Evolutionary conservation across 2,113 vertebrate genomes (phyloP).

Genomic region (Origma solitaria): DNA sequence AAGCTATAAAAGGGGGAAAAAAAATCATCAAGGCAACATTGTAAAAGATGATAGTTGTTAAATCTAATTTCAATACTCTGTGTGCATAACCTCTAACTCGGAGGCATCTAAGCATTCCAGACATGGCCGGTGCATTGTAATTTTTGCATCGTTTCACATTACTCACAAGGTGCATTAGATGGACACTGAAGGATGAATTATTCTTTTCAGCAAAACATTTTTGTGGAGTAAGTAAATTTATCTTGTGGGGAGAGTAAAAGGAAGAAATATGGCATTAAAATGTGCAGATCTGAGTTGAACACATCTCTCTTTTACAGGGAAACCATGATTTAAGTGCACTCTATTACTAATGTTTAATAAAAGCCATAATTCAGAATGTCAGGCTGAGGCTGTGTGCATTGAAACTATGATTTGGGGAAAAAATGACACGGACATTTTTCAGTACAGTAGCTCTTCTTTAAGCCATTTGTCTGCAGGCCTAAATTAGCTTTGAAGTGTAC

Average conservation of each 20-base stretch:
- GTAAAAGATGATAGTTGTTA: slow-evolving; percentile 64
- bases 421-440: slow-evolving; percentile 31
- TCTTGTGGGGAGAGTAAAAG: slow-evolving; percentile 55
- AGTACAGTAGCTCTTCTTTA: slow-evolving; percentile 58
- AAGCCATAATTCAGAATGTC: slow-evolving; percentile 71
- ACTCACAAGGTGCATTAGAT: slow-evolving; percentile 39
- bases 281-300: slow-evolving; percentile 51
- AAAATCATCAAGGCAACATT: slow-evolving; percentile 53
- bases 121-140: slow-evolving; percentile 22
- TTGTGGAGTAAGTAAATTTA: slow-evolving; percentile 63
- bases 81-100: slow-evolving; percentile 65
- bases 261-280: slow-evolving; percentile 63
- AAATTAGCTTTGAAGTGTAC: slow-evolving; percentile 46
- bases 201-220: slow-evolving; percentile 67
- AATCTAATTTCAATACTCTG: slow-evolving; percentile 59
- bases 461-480: slow-evolving; percentile 51
- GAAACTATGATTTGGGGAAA: slow-evolving; percentile 53
- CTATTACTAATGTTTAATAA: slow-evolving; percentile 74
- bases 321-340: slow-evolving; percentile 70
- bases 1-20: not conserved
- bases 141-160: slow-evolving; percentile 47
- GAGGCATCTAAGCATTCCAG: slow-evolving; percentile 37
- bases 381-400: slow-evolving; percentile 62
- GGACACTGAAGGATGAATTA: slow-evolving; percentile 58
- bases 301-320: slow-evolving; percentile 67